Conservation (phyloP, 1,140 invertebrate species). For the Sarcophaga peregrina region DNA sequence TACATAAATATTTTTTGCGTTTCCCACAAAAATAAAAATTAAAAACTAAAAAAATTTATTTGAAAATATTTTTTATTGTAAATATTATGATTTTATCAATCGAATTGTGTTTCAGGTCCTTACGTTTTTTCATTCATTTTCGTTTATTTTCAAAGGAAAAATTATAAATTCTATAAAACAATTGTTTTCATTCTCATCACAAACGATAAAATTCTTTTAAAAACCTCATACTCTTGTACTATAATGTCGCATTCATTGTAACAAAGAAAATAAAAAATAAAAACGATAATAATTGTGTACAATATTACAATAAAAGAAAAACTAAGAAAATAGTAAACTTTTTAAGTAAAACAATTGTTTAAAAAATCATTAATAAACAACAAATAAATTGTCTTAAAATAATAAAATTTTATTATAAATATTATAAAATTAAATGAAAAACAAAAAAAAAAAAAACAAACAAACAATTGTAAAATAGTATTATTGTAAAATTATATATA, state of each 20-base stretch:
- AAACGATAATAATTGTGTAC: neutral
- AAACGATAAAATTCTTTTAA: too few relatives aligned
- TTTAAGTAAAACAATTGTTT: too few relatives aligned
- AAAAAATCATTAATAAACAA: neutral
- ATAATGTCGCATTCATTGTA: constrained; percentile 10
- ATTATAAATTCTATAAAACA: too few relatives aligned
- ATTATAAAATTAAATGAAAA: constrained; percentile 23
- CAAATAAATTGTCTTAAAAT: neutral
- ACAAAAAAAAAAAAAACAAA: too few relatives aligned
- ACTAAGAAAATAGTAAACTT: neutral
- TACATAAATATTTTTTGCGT: constrained; percentile 34
- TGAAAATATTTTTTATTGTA: neutral
- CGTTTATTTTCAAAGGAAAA: too few relatives aligned
- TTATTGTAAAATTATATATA: constrained; percentile 5
- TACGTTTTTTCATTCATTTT: neutral
- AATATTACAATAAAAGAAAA: constrained; percentile 32
- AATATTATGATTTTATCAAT: constrained; percentile 28
- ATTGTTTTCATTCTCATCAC: too few relatives aligned
- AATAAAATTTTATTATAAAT: neutral
- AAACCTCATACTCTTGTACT: constrained; percentile 51
- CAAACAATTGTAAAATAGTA: constrained; percentile 33
- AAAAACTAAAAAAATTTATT: constrained; percentile 29
- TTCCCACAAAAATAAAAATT: constrained; percentile 32
- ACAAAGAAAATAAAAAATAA: neutral
- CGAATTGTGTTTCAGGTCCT: neutral